Base-by-base conservation (phyloP, 2,797 vertebrate genomes). In the Leptodactylus fallax region DNA sequence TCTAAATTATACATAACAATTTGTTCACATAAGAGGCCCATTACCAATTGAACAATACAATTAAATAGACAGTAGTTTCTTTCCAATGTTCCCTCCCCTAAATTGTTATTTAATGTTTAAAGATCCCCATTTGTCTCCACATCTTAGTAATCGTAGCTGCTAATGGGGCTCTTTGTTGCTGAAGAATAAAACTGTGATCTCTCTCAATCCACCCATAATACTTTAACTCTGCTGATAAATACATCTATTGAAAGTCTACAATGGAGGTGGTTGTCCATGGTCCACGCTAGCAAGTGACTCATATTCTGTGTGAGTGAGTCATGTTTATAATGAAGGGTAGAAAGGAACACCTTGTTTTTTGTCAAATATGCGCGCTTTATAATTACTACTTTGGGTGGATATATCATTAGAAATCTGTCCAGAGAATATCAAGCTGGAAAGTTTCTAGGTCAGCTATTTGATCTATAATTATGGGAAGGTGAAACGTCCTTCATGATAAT, bases 371-470 rank as follows among this genome's bases (percentile, higher is more conserved):
- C 36, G 36, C 21, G n/a, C 65, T 19, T 61, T 55, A 79, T 85
- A 85, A 65, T 88, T 81, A 85, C 58, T 80, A 58, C n/a, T 55
- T 74, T 74, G 79, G 79, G 83, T 27, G 83, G 79, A 85, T 72
- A 81, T 60, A 77, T 81, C 9, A 85, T 85, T 80, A 80, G 77
- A 81, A 80, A 61, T 56, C 9, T 82, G 72, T 74, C 56, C 3
- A 76, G 56, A 11, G 65, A 23, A 74, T 12, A 63, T 17, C 2
- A 74, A 47, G 72, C 21, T 79, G 61, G 61, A 89, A 85, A 9
- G 13, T 82, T 76, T 89, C 63, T 89, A 85, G 87, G 87, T 85
- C 69, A 89, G 69, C 27, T 56, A 76, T 23, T 10, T 77, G 14
- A 27, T 85, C 7, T 63, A 81, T 88, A 58, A 76, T 82, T 77